Evolutionary conservation across 2,888 invertebrate genomes (phyloP), one percentile per base, ranked within the genome.

Genomic region (Calameuta idolon): DNA sequence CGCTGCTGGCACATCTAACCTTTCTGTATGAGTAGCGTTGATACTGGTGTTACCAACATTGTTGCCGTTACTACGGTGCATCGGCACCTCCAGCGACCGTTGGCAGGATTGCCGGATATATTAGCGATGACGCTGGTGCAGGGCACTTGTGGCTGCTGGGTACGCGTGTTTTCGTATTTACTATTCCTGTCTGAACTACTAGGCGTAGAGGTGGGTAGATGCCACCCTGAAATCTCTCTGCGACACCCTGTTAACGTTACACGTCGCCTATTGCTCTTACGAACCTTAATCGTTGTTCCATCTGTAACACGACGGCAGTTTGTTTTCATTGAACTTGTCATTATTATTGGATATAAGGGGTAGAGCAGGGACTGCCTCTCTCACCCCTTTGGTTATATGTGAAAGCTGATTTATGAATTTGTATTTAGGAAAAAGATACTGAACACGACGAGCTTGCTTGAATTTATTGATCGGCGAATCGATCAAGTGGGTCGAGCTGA

Each of bases 161-260:
- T 84, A 86, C 88, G 85, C 88, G 87, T 86, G 88, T 88, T 88
- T 88, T 88, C 86, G 83, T 84, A 84, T 88, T 85, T 85, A 83
- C 71, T 31, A 84, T 83, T 83, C 82, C 81, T 9, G 76, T 77
- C 74, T 76, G 78, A 80, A 75, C 77, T 40, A 23, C 5, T 55
- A 5, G 55, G 12, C 1, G 35, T 35, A 3, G 35, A 0, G 35
- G 3, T 12, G 12, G 4, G 0, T 40, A 15, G 4, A 15, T 23
- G 4, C 23, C 5, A 55, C 23, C 55, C 23, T 23, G 9, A 31
- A 76, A 75, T 78, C 79, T 78, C 75, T 74, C 76, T 23, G 74
- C 31, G 3, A 55, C n/a, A 40, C 34, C 30, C n/a, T 30, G 30
- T 71, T 23, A 34, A 35, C 68, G 30, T 73, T 15, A 34, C 34